Conservation (phyloP, 2,797 vertebrate species). For the Sorex maritimensis region DNA sequence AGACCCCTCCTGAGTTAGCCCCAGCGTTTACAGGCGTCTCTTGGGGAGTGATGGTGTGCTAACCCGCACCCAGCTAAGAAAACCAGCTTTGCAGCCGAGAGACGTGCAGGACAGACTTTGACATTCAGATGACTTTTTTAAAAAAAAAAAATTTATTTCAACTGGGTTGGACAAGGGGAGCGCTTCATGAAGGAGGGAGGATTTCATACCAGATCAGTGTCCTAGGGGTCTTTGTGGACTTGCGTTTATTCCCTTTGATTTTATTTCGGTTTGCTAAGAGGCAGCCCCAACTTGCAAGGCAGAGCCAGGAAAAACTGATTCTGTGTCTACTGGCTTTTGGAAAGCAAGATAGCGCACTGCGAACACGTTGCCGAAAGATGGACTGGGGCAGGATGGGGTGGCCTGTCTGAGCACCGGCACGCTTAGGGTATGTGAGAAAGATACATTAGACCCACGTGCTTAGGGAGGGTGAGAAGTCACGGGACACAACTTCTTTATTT, state of each 20-base stretch:
- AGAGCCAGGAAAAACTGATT: constrained; percentile 63
- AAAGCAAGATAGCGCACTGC: constrained; percentile 51
- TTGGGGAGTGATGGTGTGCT: background rate
- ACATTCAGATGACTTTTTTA: constrained; percentile 4
- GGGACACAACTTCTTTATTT: constrained; percentile 55
- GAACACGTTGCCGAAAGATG: constrained; percentile 14
- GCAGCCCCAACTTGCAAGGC: background rate
- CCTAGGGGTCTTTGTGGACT: background rate
- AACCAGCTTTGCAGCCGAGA: constrained; percentile 44
- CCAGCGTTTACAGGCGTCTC: background rate
- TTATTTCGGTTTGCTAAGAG: constrained; percentile 71
- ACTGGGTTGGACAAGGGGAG: background rate
- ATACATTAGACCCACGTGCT: too few species aligned
- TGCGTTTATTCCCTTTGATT: constrained; percentile 45
- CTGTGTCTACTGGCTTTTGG: constrained; percentile 54
- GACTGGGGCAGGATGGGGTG: background rate
- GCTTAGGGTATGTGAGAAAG: background rate
- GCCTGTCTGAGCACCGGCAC: background rate
- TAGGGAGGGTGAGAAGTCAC: too few species aligned
- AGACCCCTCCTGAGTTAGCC: constrained; percentile 4
- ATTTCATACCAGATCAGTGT: background rate
- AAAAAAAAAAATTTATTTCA: background rate
- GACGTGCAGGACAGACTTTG: constrained; percentile 37
- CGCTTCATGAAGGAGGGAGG: background rate
- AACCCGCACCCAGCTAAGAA: background rate